These are phyloP conservation scores for Schizaphis graminum DNA, from an alignment of 2,888 invertebrate species.

Conservation along the genomic window DNA sequence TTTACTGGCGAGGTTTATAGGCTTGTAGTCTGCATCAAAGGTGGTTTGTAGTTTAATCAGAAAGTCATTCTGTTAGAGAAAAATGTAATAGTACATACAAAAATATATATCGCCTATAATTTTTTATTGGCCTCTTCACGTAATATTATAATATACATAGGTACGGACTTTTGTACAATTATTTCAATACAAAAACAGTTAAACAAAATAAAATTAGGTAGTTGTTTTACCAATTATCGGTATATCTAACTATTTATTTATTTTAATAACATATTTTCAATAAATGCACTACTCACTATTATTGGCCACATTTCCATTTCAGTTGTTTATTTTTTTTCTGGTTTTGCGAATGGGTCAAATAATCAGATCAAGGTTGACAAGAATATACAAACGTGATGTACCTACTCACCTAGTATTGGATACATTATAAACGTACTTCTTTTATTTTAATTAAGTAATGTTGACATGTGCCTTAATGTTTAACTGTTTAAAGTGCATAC, in stretches of 20 bases:
- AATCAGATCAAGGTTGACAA: constrained; percentile 55
- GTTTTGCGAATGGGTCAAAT: constrained; percentile 14
- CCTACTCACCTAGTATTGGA: neutral
- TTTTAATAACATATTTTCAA: neutral
- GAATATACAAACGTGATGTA: neutral
- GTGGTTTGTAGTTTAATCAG: neutral
- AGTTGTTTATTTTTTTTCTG: constrained; percentile 11
- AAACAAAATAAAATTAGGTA: neutral
- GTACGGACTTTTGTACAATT: neutral
- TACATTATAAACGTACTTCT: neutral
- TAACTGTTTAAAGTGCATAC: neutral
- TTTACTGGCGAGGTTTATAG: neutral
- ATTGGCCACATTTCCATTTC: too few relatives aligned
- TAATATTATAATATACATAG: neutral
- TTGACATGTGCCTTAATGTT: neutral
- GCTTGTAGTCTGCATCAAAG: neutral
- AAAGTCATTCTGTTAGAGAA: neutral
- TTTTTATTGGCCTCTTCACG: neutral
- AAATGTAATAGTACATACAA: neutral
- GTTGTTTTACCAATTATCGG: neutral
- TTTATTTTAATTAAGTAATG: neutral
- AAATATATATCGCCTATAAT: neutral
- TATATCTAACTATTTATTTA: neutral
- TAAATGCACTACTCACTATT: neutral
- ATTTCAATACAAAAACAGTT: neutral